Evolutionary conservation across 1,140 invertebrate species (phyloP), one percentile per base, ranked within the genome.

Genomic region (Atopsyche davidsoni): DNA sequence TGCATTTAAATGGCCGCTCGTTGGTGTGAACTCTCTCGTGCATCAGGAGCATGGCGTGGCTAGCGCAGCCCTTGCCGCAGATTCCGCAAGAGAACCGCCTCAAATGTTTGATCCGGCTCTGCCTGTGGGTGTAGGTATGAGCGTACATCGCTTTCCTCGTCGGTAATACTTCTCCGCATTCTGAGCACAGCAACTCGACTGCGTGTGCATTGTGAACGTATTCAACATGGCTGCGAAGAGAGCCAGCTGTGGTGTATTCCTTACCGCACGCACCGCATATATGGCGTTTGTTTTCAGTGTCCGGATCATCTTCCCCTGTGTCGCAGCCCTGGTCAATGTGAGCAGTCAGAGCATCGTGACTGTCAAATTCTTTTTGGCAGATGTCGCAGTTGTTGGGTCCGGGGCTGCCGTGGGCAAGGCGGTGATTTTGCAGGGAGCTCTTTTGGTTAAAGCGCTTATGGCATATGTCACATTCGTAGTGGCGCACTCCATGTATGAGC

Each of bases 11-110:
- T 0, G 75, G 75, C 35, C 75, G 63, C 35, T 77, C 75, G 52
- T 75, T 75, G 10, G 71, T 76, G 49, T 78, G 76, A 0, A 77
- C 72, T 21, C 76, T 51, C 55, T 76, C 75, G 60, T 78, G 76
- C 75, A 78, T 77, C 4, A 75, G 61, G 16, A 78, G 51, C 65
- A 77, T 76, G 1, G 75, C 75, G 42, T 74, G 69, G 48, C 74
- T 75, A 0, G 73, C 67, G 64, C 74, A 71, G 13, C 64, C 62
- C 38, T 74, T 74, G 2, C 68, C 64, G 48, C 72, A 74, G 19
- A 65, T 66, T 9, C 56, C 57, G 38, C 70, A 73, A 46, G 66
- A 65, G 59, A 70, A 73, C 24, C 66, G 58, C 39, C 67, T 72
- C 1, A 51, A 41, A 43, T 52, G 60, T 46, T 65, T 71, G 1